Evolutionary conservation across 2,797 vertebrate species (phyloP), one percentile per base, ranked within the genome.

Genomic region (Crossoptilon crossoptilon): DNA sequence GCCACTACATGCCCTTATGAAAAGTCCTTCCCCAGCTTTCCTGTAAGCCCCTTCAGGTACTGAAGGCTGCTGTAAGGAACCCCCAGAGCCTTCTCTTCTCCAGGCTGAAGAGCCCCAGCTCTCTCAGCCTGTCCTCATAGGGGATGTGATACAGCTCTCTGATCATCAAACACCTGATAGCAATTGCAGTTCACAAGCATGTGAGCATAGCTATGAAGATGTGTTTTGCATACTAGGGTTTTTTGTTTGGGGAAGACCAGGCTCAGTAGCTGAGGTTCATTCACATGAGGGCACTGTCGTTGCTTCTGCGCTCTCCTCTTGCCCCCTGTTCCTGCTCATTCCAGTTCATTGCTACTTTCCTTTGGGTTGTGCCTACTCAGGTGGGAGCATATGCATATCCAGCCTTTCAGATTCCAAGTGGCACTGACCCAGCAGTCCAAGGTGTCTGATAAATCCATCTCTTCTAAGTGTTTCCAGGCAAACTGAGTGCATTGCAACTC

Each of bases 401-500:
- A 1, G 41, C 43, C 24, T 6, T 43, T 21, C 1, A 3, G 59
- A 86, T 63, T 72, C 23, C 3, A 3, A 35, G 12, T 31, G 29
- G 26, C 71, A 88, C 26, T 35, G 31, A 11, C n/a, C 53, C 67
- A 63, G 63, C 37, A 62, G 41, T 24, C 58, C 1, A 0, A 26
- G 12, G 17, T 0, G 0, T 14, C 39, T 4, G 2, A 4, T 27
- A 74, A 68, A 53, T 21, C 44, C 27, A 23, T 22, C 9, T 29
- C 23, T 15, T 24, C 29, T 72, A 12, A 6, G 27, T 67, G 68
- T 56, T 76, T 35, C 58, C 16, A 15, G 67, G 21, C 0, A 6
- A 39, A 29, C 0, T 0, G 49, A 13, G 49, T 1, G 1, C 33
- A 1, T 16, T 37, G 49, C 46, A 78, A 33, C 19, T 55, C 19